Percentiles rank a stretch among this genome's conserved stretches.
Evolutionary conservation across 2,113 vertebrate genomes (phyloP).

Genomic region (Ailuropoda melanoleuca): DNA sequence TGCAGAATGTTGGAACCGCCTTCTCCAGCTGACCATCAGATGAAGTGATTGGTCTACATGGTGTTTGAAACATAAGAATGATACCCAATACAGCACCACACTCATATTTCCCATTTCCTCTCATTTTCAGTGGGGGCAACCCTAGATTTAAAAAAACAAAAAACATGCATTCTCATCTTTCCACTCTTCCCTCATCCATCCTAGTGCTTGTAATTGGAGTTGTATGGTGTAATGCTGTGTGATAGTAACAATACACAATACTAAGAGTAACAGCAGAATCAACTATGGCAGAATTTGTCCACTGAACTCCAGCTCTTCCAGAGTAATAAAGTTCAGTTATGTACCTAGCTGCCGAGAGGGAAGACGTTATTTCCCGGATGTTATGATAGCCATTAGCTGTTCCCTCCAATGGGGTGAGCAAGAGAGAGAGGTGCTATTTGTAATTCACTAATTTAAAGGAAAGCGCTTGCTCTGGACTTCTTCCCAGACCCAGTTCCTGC

Average conservation of each 20-base stretch:
- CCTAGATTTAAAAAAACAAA: not conserved
- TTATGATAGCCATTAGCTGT: not conserved
- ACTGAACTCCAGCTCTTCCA: not conserved
- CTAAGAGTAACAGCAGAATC: not conserved
- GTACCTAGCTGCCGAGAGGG: not conserved
- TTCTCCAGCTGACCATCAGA: not conserved
- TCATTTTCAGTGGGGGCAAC: not conserved
- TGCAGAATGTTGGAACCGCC: not conserved
- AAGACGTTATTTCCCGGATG: not conserved
- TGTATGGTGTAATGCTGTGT: not conserved
- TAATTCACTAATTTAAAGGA: not conserved
- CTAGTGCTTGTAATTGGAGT: not conserved
- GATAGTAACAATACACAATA: not conserved
- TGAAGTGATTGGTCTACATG: not conserved
- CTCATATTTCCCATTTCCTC: not conserved
- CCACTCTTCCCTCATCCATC: not conserved
- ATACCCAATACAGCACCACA: not conserved
- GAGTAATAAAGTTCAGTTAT: not conserved
- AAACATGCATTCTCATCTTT: not conserved
- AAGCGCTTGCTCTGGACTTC: not conserved
- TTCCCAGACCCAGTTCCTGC: not conserved
- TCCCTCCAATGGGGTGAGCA: not conserved
- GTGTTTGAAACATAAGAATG: constrained; percentile 11
- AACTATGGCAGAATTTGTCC: not conserved
- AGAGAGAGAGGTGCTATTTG: not conserved